Evolutionary conservation across 2,888 invertebrate genomes (phyloP).

Genomic region (Julus scanicus): DNA sequence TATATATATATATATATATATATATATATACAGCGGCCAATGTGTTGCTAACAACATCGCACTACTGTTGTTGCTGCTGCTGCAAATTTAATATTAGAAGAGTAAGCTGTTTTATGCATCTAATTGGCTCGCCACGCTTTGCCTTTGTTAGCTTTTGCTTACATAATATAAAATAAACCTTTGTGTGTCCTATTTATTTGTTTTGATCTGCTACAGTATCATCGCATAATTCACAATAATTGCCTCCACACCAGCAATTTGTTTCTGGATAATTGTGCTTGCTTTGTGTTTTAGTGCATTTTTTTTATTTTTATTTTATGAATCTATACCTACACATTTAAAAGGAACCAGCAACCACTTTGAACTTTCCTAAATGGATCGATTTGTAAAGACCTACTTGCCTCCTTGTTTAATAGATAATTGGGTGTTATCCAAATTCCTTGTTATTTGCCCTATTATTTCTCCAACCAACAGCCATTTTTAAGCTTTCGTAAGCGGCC

Average conservation of each 20-base stretch:
- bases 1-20: no score
- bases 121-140: constrained; percentile 21
- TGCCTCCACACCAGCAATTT: constrained; percentile 24
- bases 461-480: background rate
- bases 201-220: background rate
- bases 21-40: background rate
- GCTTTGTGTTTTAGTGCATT: background rate
- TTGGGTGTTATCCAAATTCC: background rate
- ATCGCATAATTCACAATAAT: background rate
- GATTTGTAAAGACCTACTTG: background rate
- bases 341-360: background rate
- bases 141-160: constrained; percentile 10
- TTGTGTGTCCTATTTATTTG: background rate
- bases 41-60: background rate
- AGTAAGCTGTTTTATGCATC: constrained; percentile 9
- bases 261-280: background rate
- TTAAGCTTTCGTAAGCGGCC: background rate
- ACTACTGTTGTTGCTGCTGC: background rate
- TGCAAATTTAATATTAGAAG: background rate
- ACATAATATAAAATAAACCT: constrained; percentile 16
- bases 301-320: background rate
- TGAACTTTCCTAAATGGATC: constrained; percentile 29
- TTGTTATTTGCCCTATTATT: constrained; percentile 14
- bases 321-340: background rate
- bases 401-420: background rate